Evolutionary conservation across 1,140 invertebrate species (phyloP).

Genomic region (Microplitis mediator): DNA sequence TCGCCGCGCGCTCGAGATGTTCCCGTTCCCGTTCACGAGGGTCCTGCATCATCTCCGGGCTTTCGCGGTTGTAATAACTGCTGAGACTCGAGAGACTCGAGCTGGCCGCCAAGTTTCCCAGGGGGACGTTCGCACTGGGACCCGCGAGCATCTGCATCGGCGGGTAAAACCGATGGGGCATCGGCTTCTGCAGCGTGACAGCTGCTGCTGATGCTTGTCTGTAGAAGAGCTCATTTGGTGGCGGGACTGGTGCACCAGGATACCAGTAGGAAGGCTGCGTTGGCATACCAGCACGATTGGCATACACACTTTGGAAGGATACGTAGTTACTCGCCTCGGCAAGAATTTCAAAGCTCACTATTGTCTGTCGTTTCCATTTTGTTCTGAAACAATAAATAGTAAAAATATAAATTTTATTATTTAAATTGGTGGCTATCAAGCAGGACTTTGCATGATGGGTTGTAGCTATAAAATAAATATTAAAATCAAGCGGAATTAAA

Average conservation of each 20-base stretch:
- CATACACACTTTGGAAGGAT: slow-evolving; percentile 92
- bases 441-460: too few relatives aligned
- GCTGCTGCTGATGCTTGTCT: slow-evolving; percentile 71
- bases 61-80: slow-evolving; percentile 70
- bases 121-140: slow-evolving; percentile 67
- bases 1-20: slow-evolving; percentile 41
- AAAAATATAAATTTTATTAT: background rate
- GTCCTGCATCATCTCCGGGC: slow-evolving; percentile 46
- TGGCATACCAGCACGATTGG: slow-evolving; percentile 59
- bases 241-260: slow-evolving; percentile 66
- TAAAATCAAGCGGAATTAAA: background rate
- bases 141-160: slow-evolving; percentile 66
- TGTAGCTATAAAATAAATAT: background rate
- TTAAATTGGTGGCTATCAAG: too few relatives aligned
- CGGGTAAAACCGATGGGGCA: slow-evolving; percentile 80
- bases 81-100: slow-evolving; percentile 68
- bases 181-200: slow-evolving; percentile 83
- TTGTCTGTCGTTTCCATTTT: slow-evolving; percentile 99
- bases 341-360: slow-evolving; percentile 93
- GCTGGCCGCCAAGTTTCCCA: slow-evolving; percentile 66
- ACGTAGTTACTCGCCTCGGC: slow-evolving; percentile 97
- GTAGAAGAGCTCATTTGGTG: slow-evolving; percentile 80
- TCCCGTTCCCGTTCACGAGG: slow-evolving; percentile 59
- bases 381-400: slow-evolving; percentile 74
- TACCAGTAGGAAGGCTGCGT: slow-evolving; percentile 67